Evolutionary conservation across 2,888 invertebrate genomes (phyloP), one percentile per base, ranked within the genome.

Genomic region (Nephrotoma appendiculata): DNA sequence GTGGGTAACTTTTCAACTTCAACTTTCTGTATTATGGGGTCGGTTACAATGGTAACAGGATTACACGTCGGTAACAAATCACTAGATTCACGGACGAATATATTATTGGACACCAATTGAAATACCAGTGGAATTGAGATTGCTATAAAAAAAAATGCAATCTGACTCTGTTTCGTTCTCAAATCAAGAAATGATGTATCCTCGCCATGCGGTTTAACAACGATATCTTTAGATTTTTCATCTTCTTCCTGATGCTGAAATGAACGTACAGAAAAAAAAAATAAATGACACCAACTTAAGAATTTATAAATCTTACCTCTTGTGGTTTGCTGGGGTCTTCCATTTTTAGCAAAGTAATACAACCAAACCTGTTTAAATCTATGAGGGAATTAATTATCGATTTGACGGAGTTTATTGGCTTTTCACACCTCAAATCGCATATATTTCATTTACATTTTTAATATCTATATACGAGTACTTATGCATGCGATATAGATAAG

Each of bases 1-100:
- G 89, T 92, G 2, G 92, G 92, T 86, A 88, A 9, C 19, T 85
- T 85, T 85, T 44, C 44, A n/a, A 84, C n/a, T 85, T 85, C 42
- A 4, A 42, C 42, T 85, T 6, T 5, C 45, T 85, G 6, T 44
- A 19, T 19, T 44, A 45, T 15, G 44, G 44, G 19, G 7, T 44
- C 19, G 42, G 42, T 2, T 31, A 2, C 43, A 4, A 1, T n/a
- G 5, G 2, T n/a, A 19, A 7, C 31, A 31, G 31, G 71, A 9
- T 71, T 7, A 42, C 84, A 84, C 1, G 44, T 86, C 83, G n/a
- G n/a, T n/a, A n/a, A n/a, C n/a, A n/a, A n/a, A n/a, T n/a, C n/a
- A n/a, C n/a, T n/a, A n/a, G n/a, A n/a, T n/a, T n/a, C n/a, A n/a
- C n/a, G n/a, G n/a, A n/a, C n/a, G n/a, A n/a, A n/a, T n/a, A n/a